Evolutionary conservation across 2,797 vertebrate genomes (phyloP).

Genomic region (Bovichtus variegatus): DNA sequence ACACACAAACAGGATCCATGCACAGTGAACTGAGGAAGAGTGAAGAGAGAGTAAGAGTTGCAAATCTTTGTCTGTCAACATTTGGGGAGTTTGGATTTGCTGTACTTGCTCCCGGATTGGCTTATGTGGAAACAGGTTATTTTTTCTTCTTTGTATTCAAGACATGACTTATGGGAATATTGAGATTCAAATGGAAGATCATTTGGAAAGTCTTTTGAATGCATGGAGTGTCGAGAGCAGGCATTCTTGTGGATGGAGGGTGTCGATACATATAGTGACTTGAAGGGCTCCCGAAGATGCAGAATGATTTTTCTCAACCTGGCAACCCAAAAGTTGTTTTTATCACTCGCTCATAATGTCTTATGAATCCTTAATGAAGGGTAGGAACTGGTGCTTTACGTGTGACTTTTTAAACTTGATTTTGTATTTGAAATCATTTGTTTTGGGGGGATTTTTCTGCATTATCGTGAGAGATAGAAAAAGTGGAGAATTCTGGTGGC

Average conservation of each 20-base stretch:
- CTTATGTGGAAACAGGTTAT: conserved; percentile 55
- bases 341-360: too few relatives aligned
- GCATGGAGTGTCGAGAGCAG: not conserved
- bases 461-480: too few relatives aligned
- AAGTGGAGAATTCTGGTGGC: too few relatives aligned
- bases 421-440: too few relatives aligned
- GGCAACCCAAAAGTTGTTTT: too few relatives aligned
- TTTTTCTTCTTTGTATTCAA: conserved; percentile 29
- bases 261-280: not conserved
- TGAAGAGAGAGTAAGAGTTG: conserved; percentile 11
- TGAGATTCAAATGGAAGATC: conserved; percentile 9
- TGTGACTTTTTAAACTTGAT: too few relatives aligned
- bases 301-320: too few relatives aligned
- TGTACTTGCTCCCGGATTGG: conserved; percentile 48
- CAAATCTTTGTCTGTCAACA: conserved; percentile 59
- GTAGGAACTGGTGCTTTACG: too few relatives aligned
- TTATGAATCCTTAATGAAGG: too few relatives aligned
- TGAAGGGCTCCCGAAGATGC: too few relatives aligned
- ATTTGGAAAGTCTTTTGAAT: not conserved
- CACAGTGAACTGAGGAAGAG: not conserved
- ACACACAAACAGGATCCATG: not conserved
- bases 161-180: conserved; percentile 40
- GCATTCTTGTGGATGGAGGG: not conserved
- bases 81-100: too few relatives aligned
- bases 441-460: too few relatives aligned